Percentiles rank a stretch among this genome's conserved stretches.
Evolutionary conservation across 2,888 invertebrate genomes (phyloP).

Genomic region (Drosophila formosana): DNA sequence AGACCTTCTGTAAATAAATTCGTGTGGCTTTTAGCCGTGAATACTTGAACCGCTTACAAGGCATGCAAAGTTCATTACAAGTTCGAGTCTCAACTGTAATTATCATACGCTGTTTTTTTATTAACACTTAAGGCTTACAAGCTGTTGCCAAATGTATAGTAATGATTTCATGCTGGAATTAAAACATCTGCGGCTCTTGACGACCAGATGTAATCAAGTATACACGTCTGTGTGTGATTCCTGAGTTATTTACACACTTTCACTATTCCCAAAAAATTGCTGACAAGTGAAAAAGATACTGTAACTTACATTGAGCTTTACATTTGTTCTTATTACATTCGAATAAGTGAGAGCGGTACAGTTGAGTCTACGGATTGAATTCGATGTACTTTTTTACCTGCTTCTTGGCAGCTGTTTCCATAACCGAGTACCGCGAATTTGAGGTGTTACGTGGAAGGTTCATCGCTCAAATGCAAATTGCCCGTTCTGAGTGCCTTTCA

Average conservation of each 20-base stretch:
- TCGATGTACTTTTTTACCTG: neutral
- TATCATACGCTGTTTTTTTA: neutral
- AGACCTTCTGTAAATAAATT: neutral
- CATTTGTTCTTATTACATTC: neutral
- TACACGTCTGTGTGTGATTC: neutral
- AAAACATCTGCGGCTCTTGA: neutral
- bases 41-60: neutral
- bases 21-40: neutral
- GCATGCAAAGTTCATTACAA: neutral
- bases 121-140: conserved; percentile 1
- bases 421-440: neutral
- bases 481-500: neutral
- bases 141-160: conserved; percentile 2
- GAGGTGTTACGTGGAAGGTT: neutral
- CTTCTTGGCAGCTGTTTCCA: neutral
- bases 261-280: neutral
- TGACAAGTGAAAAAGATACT: neutral
- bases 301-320: neutral
- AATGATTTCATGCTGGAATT: conserved; percentile 20
- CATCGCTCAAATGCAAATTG: neutral
- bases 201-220: neutral
- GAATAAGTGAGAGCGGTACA: conserved; percentile 2
- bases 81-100: neutral
- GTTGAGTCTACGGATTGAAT: neutral
- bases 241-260: conserved; percentile 7